Evolutionary conservation across 2,797 vertebrate species (phyloP), one percentile per base, ranked within the genome.

Genomic region (Eupleurogrammus muticus): DNA sequence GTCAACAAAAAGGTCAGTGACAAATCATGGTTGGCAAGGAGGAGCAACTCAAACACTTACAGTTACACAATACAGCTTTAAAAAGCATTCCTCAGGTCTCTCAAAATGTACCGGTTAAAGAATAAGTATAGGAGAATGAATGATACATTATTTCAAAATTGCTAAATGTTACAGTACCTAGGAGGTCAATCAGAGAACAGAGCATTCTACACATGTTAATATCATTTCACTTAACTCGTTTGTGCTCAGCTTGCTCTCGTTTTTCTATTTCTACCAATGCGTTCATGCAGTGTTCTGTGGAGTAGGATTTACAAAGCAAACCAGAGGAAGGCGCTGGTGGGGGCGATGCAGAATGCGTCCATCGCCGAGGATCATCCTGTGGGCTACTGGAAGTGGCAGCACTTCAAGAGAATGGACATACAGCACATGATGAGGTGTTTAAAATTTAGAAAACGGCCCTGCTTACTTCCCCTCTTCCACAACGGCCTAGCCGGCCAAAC

Each of bases 301-400:
- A 87, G 90, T 53, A 93, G 84, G 81, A 81, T 95, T 58, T 96
- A 94, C 78, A 73, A 86, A 5, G 58, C 35, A 11, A 76, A 79
- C 47, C 93, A 83, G 80, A 86, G 42, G 28, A 87, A 65, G 19
- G 77, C 73, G 13, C 84, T 65, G 32, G 80, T 90, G 17, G 66
- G 79, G 58, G 71, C 87, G 54, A n/a, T 73, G 17, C 53, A 42
- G 53, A 84, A 79, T 38, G 49, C 80, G 74, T 82, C n/a, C 51
- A 49, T 34, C 21, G 58, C 74, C 57, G 77, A 86, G 28, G 91
- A 94, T 49, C 88, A 23, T 54, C 77, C 90, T 11, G 73, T 53
- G n/a, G 95, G 95, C 16, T 89, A 93, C 70, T 98, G 97, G 97
- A 99, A 95, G 92, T 90, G 82, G 48, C 78, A 91, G 46, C 95